A percentile compares a stretch with the other conserved stretches of the same genome.
Evolutionary conservation across 2,888 invertebrate genomes (phyloP).

Genomic region (Lepidocyrtoides sp.): DNA sequence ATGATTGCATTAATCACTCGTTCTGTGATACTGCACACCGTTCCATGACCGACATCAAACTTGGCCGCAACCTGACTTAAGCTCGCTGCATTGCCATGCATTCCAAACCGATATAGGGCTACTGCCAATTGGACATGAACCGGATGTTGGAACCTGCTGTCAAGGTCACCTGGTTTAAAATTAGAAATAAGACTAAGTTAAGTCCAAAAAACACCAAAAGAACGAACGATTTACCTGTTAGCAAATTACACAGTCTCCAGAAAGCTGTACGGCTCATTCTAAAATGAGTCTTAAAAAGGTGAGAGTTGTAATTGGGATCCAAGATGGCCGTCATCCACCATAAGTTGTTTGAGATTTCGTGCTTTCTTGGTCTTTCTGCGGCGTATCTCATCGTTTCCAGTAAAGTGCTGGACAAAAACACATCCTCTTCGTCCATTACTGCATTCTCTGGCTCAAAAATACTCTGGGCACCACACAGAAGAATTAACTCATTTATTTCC

Average conservation of each 20-base stretch:
- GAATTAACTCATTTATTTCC: too few relatives aligned
- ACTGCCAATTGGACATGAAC: neutral
- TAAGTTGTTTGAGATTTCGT: too few relatives aligned
- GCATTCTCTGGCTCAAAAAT: too few relatives aligned
- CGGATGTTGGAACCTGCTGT: neutral
- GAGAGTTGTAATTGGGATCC: neutral
- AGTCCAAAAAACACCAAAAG: too few relatives aligned
- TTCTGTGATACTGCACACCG: neutral
- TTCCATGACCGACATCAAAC: neutral
- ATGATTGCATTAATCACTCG: neutral
- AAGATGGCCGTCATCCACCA: neutral
- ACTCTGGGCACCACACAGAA: too few relatives aligned
- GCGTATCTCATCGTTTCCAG: too few relatives aligned
- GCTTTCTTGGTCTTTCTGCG: too few relatives aligned
- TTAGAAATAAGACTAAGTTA: too few relatives aligned
- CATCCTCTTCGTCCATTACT: too few relatives aligned
- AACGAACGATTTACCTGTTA: neutral
- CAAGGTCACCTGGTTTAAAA: neutral
- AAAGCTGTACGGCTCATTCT: neutral
- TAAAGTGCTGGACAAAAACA: too few relatives aligned
- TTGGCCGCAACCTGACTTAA: neutral
- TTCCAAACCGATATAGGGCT: neutral
- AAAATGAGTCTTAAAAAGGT: neutral
- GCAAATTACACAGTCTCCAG: neutral
- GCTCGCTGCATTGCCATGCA: neutral